Evolutionary conservation across 2,888 invertebrate genomes (phyloP), one percentile per base, ranked within the genome.

Genomic region (Meghimatium bilineatum): DNA sequence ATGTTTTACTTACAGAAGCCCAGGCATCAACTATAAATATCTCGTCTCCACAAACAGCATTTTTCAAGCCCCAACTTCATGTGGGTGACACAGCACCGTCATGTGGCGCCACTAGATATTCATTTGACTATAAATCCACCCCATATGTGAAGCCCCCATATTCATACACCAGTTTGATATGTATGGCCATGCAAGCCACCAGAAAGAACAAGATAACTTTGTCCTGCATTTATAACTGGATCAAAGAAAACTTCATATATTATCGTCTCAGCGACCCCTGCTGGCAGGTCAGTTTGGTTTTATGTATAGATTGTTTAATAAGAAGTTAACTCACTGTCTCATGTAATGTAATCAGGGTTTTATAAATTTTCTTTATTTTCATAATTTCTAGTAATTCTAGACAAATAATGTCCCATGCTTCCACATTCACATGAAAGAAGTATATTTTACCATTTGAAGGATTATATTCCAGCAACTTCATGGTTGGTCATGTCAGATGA

Each of bases 141-240:
- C 96, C 96, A 20, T 96, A 96, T 88, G 96, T 96, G 92, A 97
- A 97, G 92, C 98, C 98, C 0, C 97, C 97, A 0, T 97, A 96
- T 92, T 97, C 97, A 0, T 98, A 98, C 92, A 97, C 97, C 79
- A 97, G 97, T 0, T 94, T 98, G 78, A 97, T 98, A 88, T 97
- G 97, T 90, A 96, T 97, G 96, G 97, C 97, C 10, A 97, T 98
- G 97, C 95, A 96, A 88, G 97, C 96, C 89, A 97, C 97, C 91
- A 96, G 96, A 88, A 92, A 92, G 83, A 97, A 97, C 93, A 97
- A 97, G 94, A 96, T 98, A 95, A 97, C 97, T 0, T 94, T 98
- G n/a, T 96, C 97, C 0, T 96, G 96, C 80, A 97, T 98, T 89
- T 98, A 98, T 93, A 96, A 96, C 76, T 98, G 97, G 97, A 97